phyloP scores from a whole-genome alignment of 2,888 invertebrate genomes.

The Lepidochrysops patricia region DNA sequence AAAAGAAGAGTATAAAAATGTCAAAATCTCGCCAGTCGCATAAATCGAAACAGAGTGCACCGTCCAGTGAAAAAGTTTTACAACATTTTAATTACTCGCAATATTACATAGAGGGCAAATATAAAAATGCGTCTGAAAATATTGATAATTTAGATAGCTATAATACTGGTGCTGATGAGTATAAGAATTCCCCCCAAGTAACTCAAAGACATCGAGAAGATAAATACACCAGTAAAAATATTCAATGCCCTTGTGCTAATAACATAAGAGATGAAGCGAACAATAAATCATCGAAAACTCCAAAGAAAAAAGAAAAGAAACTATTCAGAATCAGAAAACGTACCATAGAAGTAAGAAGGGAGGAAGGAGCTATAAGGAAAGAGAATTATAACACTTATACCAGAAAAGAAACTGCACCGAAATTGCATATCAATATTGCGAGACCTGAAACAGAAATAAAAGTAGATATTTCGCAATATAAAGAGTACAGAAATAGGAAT shows the following conservation, averaged over 20 bases:
- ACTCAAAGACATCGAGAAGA: neutral
- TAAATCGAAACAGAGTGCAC: neutral
- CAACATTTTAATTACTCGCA: neutral
- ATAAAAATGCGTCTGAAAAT: neutral
- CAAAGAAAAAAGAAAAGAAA: conserved; percentile 9
- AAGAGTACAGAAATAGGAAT: conserved; percentile 15
- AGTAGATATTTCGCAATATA: conserved; percentile 26
- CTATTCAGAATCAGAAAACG: conserved; percentile 1
- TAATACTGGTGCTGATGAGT: neutral
- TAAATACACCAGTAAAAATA: neutral
- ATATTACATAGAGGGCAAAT: neutral
- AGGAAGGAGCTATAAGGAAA: neutral
- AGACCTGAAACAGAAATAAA: conserved; percentile 30
- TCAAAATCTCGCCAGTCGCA: neutral
- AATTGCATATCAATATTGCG: conserved; percentile 38
- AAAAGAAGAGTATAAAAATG: neutral
- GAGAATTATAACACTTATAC: neutral
- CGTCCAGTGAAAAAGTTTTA: neutral
- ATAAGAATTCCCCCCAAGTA: neutral
- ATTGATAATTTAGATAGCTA: neutral
- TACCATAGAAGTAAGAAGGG: neutral
- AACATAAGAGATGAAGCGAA: neutral
- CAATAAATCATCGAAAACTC: neutral
- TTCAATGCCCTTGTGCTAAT: neutral
- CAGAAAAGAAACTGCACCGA: neutral